Evolutionary conservation across 92 coral and sea anemone genomes (phyloP), one percentile per base, ranked within the genome.

Genomic region (Parazoanthus darwini): DNA sequence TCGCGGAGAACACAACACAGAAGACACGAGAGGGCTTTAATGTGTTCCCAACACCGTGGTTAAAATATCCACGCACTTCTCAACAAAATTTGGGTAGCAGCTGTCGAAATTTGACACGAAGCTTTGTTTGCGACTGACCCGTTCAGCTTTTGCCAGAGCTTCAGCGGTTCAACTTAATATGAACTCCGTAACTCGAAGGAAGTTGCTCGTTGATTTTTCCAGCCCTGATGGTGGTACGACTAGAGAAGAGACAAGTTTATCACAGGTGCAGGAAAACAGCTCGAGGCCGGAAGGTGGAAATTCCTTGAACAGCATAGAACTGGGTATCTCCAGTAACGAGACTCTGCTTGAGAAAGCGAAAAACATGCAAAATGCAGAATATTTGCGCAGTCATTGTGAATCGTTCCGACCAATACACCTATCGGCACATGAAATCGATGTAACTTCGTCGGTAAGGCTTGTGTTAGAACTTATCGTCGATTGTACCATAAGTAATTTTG

Each of bases 31-130:
- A 43, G 79, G 29, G 78, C 68, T 84, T 48, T 79, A 82, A 84
- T 84, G 71, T 68, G 48, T 83, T 36, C 39, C 59, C n/a, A 46
- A 83, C 59, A 83, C 77, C 25, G 78, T 68, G 58, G 87, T 35
- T 50, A 67, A 70, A 83, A 44, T 83, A 65, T 84, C 79, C 87
- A 84, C 87, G 87, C 65, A 44, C 79, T 43, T 26, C 33, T 33
- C 86, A 11, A 46, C 77, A 68, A 43, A 42, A 83, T 39, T 70
- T 7, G 43, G 63, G 22, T 54, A 84, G 46, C 87, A 84, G 87
- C 87, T 84, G 87, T 70, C 71, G 66, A 42, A 84, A 70, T 43
- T 51, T 23, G 29, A 44, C 15, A 84, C 54, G n/a, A 29, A 26
- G 59, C 65, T 46, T 33, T 51, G 82, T 79, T 39, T n/a, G 3